These are phyloP conservation scores for Synodontis membranacea DNA, from an alignment of 2,113 vertebrate species.

Conservation along the genomic window DNA sequence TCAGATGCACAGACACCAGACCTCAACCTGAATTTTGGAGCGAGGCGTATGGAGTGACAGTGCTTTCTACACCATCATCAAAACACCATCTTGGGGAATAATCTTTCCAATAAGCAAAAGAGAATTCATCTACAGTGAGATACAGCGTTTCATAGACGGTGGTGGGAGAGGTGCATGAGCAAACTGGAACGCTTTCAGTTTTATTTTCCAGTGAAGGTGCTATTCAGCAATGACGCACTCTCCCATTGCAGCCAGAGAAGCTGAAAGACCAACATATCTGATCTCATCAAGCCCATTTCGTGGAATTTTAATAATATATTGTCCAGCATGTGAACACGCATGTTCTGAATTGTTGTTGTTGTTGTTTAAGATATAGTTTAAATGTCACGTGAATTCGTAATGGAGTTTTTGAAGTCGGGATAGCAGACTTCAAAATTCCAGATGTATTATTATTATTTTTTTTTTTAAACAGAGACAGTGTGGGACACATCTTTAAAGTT, in stretches of 20 bases:
- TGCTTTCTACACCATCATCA: not conserved
- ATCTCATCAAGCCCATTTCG: not conserved
- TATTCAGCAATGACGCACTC: not conserved
- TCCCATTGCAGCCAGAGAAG: conserved; percentile 4
- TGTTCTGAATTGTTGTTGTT: not conserved
- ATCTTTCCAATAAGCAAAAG: not conserved
- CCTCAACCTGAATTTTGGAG: not conserved
- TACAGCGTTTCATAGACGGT: not conserved
- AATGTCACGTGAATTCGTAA: not conserved
- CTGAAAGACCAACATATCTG: not conserved
- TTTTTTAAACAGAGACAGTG: not conserved
- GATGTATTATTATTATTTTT: no score
- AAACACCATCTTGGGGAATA: not conserved
- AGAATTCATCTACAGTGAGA: not conserved
- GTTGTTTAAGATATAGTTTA: not conserved
- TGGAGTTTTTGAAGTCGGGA: not conserved
- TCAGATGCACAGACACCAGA: not conserved
- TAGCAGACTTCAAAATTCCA: not conserved
- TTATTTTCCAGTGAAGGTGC: conserved; percentile 10
- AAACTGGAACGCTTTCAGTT: not conserved
- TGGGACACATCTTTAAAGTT: not conserved
- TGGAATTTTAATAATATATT: not conserved
- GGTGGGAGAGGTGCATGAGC: not conserved
- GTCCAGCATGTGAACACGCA: not conserved
- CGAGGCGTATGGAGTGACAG: not conserved